Percentiles rank a stretch among this genome's conserved stretches.
Conservation (phyloP, 2,113 vertebrate species). For the Tichodroma muraria region DNA sequence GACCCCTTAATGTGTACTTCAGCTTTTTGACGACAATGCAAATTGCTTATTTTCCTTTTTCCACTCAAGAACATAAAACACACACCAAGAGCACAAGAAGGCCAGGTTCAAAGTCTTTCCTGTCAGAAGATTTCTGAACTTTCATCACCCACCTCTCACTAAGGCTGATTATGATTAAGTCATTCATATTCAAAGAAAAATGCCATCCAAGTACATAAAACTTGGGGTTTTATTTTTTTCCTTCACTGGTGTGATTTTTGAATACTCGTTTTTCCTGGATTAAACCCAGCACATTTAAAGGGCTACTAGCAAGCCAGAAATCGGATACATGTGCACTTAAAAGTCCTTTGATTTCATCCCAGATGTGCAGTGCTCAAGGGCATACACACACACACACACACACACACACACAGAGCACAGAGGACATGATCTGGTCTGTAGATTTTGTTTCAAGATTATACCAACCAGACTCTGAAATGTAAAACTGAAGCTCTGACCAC, state of each 20-base stretch:
- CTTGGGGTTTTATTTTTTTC: neutral
- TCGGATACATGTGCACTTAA: neutral
- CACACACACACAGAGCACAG: neutral
- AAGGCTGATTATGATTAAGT: neutral
- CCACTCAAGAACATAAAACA: neutral
- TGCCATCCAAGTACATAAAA: conserved; percentile 40
- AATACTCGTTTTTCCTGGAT: conserved; percentile 38
- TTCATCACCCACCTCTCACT: conserved; percentile 7
- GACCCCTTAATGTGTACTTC: neutral
- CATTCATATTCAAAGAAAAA: conserved; percentile 34
- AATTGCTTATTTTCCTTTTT: neutral
- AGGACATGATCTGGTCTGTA: neutral
- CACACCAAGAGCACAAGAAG: neutral
- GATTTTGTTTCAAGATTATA: conserved; percentile 51
- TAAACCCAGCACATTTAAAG: conserved; percentile 24
- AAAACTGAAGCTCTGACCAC: conserved; percentile 24
- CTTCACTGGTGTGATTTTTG: conserved; percentile 34
- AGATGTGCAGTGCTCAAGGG: conserved; percentile 32
- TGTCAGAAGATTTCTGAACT: conserved; percentile 8
- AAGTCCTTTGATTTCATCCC: conserved; percentile 43
- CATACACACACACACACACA: neutral
- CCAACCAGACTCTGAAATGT: conserved; percentile 18
- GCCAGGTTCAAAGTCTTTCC: neutral
- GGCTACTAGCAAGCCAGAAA: conserved; percentile 26
- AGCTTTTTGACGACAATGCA: neutral